phyloP scores from a whole-genome alignment of 2,797 vertebrate genomes.

The Calcarius lapponicus region DNA sequence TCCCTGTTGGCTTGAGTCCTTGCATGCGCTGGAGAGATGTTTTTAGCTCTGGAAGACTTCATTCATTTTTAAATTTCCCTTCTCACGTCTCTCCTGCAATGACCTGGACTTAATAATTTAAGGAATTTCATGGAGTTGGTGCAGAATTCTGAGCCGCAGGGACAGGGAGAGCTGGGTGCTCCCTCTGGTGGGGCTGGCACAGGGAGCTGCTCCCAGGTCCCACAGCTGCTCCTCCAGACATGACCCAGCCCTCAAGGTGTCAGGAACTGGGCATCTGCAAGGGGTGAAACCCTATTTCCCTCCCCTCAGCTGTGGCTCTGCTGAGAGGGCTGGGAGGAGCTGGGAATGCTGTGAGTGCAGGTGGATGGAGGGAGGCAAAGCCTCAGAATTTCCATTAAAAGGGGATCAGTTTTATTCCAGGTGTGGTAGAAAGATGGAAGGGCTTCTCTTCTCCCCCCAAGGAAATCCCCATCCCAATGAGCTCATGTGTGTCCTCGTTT shows the following conservation, averaged over 20 bases:
- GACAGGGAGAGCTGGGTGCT: neutral
- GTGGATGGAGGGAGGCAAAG: neutral
- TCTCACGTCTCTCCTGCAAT: neutral
- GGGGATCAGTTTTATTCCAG: neutral
- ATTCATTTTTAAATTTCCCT: neutral
- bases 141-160: neutral
- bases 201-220: neutral
- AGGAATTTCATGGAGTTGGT: neutral
- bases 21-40: too few relatives aligned
- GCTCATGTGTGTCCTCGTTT: neutral
- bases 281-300: neutral
- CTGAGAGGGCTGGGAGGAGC: neutral
- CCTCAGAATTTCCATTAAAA: neutral
- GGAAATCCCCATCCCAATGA: neutral
- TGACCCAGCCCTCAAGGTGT: neutral
- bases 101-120: neutral
- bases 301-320: neutral
- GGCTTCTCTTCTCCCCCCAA: neutral
- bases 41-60: neutral
- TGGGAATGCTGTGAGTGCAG: neutral
- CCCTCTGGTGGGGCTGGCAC: neutral
- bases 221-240: neutral
- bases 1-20: neutral
- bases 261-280: neutral
- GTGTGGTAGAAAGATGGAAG: neutral